Evolutionary conservation across 2,113 vertebrate species (phyloP).

Genomic region (Grantiella picta): DNA sequence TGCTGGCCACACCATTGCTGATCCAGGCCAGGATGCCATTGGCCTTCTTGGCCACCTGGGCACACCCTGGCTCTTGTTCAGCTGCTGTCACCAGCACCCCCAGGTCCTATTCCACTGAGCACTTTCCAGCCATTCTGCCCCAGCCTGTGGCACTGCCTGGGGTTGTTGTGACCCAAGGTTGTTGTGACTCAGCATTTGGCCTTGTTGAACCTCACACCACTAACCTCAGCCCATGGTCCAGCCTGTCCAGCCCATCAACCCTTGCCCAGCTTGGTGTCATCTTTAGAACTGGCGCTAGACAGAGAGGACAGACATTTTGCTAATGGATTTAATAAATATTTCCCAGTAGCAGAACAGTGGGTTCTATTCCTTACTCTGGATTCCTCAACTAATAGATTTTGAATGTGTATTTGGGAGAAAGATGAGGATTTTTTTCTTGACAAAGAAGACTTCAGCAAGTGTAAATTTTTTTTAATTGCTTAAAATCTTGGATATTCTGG

Average conservation of each 20-base stretch:
- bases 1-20: background rate
- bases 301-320: background rate
- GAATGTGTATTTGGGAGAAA: background rate
- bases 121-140: background rate
- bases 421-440: background rate
- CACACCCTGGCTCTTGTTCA: background rate
- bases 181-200: background rate
- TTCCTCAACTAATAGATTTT: background rate
- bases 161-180: background rate
- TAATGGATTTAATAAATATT: background rate
- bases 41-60: background rate
- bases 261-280: fast-evolving
- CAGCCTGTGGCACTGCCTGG: fast-evolving
- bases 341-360: background rate
- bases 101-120: background rate
- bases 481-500: background rate
- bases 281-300: background rate
- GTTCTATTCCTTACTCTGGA: background rate
- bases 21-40: background rate
- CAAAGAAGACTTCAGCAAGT: background rate
- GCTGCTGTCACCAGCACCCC: background rate
- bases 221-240: background rate
- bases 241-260: background rate
- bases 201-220: fast-evolving
- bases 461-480: background rate